These are phyloP conservation scores for Ctena decussata DNA, from an alignment of 2,888 invertebrate species.

Conservation along the genomic window DNA sequence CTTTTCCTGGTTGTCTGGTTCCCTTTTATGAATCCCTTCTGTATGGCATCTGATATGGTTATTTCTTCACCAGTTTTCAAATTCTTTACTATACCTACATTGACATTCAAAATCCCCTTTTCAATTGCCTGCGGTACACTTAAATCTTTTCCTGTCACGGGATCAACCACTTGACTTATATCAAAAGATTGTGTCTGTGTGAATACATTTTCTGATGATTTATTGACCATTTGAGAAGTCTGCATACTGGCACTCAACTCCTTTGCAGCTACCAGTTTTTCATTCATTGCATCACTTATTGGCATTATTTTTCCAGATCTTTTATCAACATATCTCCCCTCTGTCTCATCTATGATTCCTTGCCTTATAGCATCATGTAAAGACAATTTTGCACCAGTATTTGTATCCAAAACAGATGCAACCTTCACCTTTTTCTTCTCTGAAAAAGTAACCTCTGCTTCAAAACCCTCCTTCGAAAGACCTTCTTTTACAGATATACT, in stretches of 20 bases:
- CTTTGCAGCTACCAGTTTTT: slow-evolving; percentile 92
- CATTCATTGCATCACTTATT: slow-evolving; percentile 96
- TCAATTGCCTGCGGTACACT: slow-evolving; percentile 92
- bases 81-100: slow-evolving; percentile 67
- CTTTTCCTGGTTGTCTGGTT: slow-evolving; percentile 60
- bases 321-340: slow-evolving; percentile 91
- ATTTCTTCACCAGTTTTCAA: slow-evolving; percentile 75
- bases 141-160: slow-evolving; percentile 92
- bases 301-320: slow-evolving; percentile 92
- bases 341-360: slow-evolving; percentile 89
- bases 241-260: slow-evolving; percentile 72
- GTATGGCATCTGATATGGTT: slow-evolving; percentile 75
- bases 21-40: slow-evolving; percentile 66
- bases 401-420: slow-evolving; percentile 88
- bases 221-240: slow-evolving; percentile 66
- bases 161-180: slow-evolving; percentile 88
- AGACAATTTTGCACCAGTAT: slow-evolving; percentile 94
- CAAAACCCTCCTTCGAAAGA: slow-evolving; percentile 73
- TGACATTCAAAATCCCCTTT: slow-evolving; percentile 64
- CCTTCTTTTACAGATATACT: slow-evolving; percentile 78
- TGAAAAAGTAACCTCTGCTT: slow-evolving; percentile 79
- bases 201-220: slow-evolving; percentile 68
- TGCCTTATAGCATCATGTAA: slow-evolving; percentile 90
- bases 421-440: slow-evolving; percentile 81
- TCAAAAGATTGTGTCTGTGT: slow-evolving; percentile 73